These are phyloP conservation scores for Tragopan temminckii DNA, from an alignment of 2,797 vertebrate genomes.

Conservation along the genomic window DNA sequence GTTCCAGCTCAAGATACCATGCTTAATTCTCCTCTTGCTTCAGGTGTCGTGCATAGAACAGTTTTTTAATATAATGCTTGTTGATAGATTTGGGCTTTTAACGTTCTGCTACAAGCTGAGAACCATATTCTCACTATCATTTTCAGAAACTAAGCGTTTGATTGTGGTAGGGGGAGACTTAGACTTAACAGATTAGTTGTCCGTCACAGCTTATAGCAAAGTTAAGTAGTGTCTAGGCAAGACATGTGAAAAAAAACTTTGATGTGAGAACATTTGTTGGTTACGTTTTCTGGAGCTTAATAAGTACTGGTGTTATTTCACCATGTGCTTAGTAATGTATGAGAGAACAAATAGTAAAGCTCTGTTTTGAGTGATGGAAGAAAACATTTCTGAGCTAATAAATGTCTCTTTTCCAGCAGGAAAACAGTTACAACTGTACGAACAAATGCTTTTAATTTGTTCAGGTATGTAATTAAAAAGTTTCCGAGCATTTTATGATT, in stretches of 20 bases:
- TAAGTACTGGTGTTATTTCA: neutral
- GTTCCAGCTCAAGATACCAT: neutral
- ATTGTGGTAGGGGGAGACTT: neutral
- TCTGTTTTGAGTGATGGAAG: neutral
- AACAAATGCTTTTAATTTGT: neutral
- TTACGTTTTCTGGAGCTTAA: neutral
- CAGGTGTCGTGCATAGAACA: fast-evolving
- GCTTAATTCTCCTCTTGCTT: neutral
- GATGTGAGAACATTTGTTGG: neutral
- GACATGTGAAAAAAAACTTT: neutral
- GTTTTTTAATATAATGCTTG: neutral
- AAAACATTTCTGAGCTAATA: neutral
- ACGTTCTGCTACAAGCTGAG: neutral
- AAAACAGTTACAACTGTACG: neutral
- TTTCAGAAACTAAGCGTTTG: neutral
- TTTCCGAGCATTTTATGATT: neutral
- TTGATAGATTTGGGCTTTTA: neutral
- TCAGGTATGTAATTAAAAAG: conserved; percentile 1
- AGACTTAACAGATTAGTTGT: neutral
- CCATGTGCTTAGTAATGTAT: fast-evolving
- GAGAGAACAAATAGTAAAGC: neutral
- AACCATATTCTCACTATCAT: neutral
- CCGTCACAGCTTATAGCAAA: neutral
- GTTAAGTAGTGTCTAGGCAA: neutral
- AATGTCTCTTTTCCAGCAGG: neutral